Evolutionary conservation across 1,140 invertebrate genomes (phyloP).

Genomic region (Spodoptera frugiperda): DNA sequence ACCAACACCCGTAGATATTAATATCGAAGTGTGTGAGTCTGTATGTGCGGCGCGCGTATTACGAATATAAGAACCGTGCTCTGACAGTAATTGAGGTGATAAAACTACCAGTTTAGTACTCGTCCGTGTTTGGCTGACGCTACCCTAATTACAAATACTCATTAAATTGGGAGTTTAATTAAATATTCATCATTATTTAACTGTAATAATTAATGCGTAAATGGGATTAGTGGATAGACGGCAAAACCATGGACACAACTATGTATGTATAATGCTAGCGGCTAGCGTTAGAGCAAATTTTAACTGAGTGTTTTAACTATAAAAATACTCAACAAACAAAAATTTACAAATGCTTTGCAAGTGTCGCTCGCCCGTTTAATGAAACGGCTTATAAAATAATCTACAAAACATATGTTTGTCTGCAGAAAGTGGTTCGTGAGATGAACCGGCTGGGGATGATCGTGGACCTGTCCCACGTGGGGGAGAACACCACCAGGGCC

Average conservation of each 20-base stretch:
- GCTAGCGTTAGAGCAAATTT: too few species aligned
- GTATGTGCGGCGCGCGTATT: background rate
- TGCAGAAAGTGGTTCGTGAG: constrained; percentile 92
- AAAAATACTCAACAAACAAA: too few species aligned
- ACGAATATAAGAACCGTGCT: background rate
- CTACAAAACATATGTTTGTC: constrained; percentile 53
- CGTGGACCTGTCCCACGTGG: constrained; percentile 95
- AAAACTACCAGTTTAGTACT: background rate
- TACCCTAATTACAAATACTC: background rate
- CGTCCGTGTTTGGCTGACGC: background rate
- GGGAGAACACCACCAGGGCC: constrained; percentile 93
- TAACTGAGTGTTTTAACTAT: too few species aligned
- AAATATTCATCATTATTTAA: too few species aligned
- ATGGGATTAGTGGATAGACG: too few species aligned
- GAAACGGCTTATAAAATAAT: too few species aligned
- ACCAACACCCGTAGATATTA: constrained; percentile 16
- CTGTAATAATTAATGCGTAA: too few species aligned
- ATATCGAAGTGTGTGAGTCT: background rate
- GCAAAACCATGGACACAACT: too few species aligned
- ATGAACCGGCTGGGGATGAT: constrained; percentile 97
- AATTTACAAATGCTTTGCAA: too few species aligned
- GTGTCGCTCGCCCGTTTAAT: too few species aligned
- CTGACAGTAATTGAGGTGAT: background rate
- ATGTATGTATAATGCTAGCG: too few species aligned
- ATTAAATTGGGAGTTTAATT: too few species aligned